Conservation (phyloP, 2,888 invertebrate genomes). For the Nomada fucata region DNA sequence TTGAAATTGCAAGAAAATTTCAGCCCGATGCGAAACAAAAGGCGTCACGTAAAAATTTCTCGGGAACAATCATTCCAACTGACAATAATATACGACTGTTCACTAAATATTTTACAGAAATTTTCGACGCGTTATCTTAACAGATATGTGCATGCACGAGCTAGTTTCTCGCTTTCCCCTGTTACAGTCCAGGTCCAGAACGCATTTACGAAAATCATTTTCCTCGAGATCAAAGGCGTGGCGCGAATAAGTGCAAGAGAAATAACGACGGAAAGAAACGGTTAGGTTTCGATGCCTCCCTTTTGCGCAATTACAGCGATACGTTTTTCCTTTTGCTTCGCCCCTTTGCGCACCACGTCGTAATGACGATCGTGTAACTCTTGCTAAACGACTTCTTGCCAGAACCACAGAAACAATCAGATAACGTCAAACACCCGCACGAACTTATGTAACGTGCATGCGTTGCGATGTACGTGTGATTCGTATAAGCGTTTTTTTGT, state of each 20-base stretch:
- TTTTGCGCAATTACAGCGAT: slow-evolving; percentile 48
- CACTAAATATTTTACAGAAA: background rate
- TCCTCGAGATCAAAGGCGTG: background rate
- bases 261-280: background rate
- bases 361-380: slow-evolving; percentile 65
- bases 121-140: background rate
- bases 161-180: background rate
- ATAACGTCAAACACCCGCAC: slow-evolving; percentile 69
- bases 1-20: slow-evolving; percentile 22
- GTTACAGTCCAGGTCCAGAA: background rate
- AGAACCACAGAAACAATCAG: slow-evolving; percentile 66
- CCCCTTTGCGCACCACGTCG: slow-evolving; percentile 30
- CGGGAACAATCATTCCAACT: too few relatives aligned
- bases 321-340: slow-evolving; percentile 32
- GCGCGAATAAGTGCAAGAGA: background rate
- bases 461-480: slow-evolving; percentile 44
- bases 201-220: background rate
- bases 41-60: background rate
- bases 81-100: too few relatives aligned
- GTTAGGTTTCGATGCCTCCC: background rate
- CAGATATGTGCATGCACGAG: background rate
- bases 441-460: slow-evolving; percentile 61
- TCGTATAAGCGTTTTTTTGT: slow-evolving; percentile 12
- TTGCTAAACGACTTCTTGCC: slow-evolving; percentile 65
- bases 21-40: background rate